Conservation (phyloP, 2,888 invertebrate species). For the Agrochola litura region DNA sequence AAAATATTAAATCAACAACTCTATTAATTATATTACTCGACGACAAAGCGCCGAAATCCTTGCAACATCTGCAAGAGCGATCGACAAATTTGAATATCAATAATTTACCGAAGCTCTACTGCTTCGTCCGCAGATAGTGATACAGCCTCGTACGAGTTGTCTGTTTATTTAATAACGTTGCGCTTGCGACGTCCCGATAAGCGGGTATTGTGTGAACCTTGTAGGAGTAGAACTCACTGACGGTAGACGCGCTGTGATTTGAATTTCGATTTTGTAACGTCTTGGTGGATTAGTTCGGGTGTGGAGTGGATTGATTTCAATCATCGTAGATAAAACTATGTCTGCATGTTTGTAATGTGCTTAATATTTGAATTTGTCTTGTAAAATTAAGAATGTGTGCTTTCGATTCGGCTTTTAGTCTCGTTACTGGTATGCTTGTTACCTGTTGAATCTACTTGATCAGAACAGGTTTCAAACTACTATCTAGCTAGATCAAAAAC, state of each 20-base stretch:
- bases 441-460: neutral
- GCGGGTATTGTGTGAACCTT: conserved; percentile 80
- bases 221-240: conserved; percentile 67
- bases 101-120: conserved; percentile 75
- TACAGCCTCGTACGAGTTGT: conserved; percentile 73
- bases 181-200: conserved; percentile 82
- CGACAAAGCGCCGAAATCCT: conserved; percentile 58
- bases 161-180: conserved; percentile 88
- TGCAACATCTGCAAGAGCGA: conserved; percentile 70
- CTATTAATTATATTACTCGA: conserved; percentile 22
- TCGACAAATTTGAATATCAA: conserved; percentile 76
- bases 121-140: conserved; percentile 74
- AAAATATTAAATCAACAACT: conserved; percentile 23
- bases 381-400: neutral
- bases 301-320: conserved; percentile 19
- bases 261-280: conserved; percentile 22
- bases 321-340: neutral
- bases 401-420: neutral
- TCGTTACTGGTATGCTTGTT: neutral
- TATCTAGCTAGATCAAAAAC: neutral
- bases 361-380: neutral
- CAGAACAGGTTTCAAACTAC: neutral
- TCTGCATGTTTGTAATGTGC: neutral
- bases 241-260: conserved; percentile 55
- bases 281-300: conserved; percentile 14